phyloP scores from a whole-genome alignment of 2,888 invertebrate genomes.

The Schrankia costaestrigalis region DNA sequence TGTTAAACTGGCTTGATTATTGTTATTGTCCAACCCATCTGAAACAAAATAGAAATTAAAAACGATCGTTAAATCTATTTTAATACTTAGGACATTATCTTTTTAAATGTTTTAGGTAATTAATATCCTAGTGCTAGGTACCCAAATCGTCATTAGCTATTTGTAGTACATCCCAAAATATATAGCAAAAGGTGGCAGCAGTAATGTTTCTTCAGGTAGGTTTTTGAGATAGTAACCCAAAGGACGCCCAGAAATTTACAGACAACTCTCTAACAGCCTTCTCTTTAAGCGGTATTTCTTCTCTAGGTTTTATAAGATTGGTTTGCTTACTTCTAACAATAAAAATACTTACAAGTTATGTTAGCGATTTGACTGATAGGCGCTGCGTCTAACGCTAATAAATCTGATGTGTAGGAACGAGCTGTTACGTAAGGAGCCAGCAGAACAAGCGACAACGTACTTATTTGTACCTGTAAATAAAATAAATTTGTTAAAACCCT shows the following conservation, averaged over 20 bases:
- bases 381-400: constrained; percentile 10
- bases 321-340: not conserved
- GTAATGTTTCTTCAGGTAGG: no score
- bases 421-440: constrained; percentile 11
- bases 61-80: not conserved
- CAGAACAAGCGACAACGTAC: constrained; percentile 19
- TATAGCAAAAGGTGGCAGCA: no score
- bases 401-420: constrained; percentile 22
- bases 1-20: constrained; percentile 44
- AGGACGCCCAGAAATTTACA: no score
- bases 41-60: constrained; percentile 31
- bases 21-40: constrained; percentile 50
- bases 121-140: no score
- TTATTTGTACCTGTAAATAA: constrained; percentile 19
- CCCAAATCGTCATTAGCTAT: no score
- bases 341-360: constrained; percentile 35
- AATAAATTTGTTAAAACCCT: not conserved
- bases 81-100: no score
- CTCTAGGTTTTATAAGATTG: no score
- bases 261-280: no score
- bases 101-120: no score
- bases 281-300: no score
- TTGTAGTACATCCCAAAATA: no score
- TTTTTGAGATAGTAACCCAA: no score
- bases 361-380: constrained; percentile 32